Evolutionary conservation across 1,140 invertebrate genomes (phyloP).

Genomic region (Zaprionus taronus): DNA sequence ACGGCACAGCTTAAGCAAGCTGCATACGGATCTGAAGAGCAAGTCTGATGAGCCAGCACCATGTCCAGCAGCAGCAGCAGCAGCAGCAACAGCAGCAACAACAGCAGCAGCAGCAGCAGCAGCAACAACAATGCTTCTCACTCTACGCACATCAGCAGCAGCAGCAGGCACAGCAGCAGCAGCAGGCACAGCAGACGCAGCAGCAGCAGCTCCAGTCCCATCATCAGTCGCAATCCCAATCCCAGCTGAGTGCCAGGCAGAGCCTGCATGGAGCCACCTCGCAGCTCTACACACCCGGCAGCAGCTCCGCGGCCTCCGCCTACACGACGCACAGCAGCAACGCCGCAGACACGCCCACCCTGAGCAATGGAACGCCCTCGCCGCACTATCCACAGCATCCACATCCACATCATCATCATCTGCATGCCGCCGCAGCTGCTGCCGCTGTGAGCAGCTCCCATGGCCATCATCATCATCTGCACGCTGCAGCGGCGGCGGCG

Average conservation of each 20-base stretch:
- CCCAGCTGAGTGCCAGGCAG: constrained; percentile 60
- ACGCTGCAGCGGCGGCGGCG: constrained; percentile 65
- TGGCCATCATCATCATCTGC: constrained; percentile 74
- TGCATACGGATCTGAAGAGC: constrained; percentile 72
- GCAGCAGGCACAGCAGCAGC: constrained; percentile 26
- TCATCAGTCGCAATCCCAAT: constrained; percentile 55
- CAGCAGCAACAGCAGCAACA: constrained; percentile 66
- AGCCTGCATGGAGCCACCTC: constrained; percentile 50
- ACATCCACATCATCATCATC: constrained; percentile 79
- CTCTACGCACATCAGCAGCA: constrained; percentile 30
- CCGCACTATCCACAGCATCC: constrained; percentile 70
- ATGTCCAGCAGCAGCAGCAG: constrained; percentile 82
- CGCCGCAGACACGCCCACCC: constrained; percentile 56
- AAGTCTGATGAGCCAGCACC: constrained; percentile 63
- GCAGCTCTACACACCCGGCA: constrained; percentile 65
- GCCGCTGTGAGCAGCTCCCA: constrained; percentile 56
- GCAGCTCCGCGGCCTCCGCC: constrained; percentile 65
- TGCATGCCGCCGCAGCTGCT: constrained; percentile 55
- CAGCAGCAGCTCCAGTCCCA: constrained; percentile 37
- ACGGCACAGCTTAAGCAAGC: constrained; percentile 69
- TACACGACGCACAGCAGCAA: constrained; percentile 68
- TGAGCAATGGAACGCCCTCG: constrained; percentile 78
- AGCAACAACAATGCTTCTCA: constrained; percentile 36
- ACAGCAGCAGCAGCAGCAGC: constrained; percentile 30
- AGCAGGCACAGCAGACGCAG: constrained; percentile 44